Base-by-base conservation (phyloP, 2,797 vertebrate genomes). In the Taenioides sp. region DNA sequence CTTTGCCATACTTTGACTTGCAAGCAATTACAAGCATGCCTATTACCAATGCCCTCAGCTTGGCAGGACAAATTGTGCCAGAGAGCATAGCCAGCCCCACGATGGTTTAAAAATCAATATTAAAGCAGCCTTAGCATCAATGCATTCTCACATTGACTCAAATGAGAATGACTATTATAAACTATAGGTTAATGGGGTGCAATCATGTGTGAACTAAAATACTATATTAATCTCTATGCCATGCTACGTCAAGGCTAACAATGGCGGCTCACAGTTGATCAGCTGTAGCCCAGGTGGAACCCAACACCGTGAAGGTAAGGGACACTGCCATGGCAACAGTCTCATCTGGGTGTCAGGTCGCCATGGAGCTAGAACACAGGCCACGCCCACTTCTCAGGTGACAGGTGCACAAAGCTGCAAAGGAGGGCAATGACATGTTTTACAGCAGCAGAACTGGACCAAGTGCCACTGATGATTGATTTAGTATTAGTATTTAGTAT, bases 271-370 rank as follows among this genome's bases (percentile, higher is more conserved):
- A 76, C 22, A 47, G 57, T 67, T 55, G 43, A 2, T 60, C 65
- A 69, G 76, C 0, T 57, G 68, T 9, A 52, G 47, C 79, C 22
- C 60, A 52, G 1, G 16, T 7, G 78, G 28, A 87, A 90, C 69
- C 74, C 55, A 74, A 92, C 79, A 84, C 88, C 58, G 2, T 6
- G 69, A 43, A 54, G 75, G 76, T 37, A 43, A 61, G 23, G 47
- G 27, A 18, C 5, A 20, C 71, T 68, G 65, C 83, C 61, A 79
- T 78, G 86, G 77, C 31, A 80, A 91, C 88, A 58, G 7, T 57
- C 69, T 77, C 59, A 70, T 83, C 70, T 20, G 72, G 83, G 87
- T 87, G 78, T 89, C 80, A 47, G 20, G 78, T 91, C 86, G 75
- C 84, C 37, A 67, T 69, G 76, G 76, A 31, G 20, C 64, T 54